phyloP scores from a whole-genome alignment of 1,140 invertebrate species.

The Fopius arisanus region DNA sequence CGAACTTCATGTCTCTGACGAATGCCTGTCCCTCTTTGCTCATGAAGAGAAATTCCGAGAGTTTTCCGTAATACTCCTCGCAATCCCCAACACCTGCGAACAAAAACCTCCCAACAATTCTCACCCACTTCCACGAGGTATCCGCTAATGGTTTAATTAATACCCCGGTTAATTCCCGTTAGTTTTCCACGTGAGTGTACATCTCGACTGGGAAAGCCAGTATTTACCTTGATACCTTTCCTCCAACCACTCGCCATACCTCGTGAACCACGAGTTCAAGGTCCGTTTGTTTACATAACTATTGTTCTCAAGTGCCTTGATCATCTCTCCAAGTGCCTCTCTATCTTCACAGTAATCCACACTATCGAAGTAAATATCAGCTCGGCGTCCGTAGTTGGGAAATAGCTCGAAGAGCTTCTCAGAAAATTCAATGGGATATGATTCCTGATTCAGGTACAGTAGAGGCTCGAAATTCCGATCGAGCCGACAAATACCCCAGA shows the following conservation, averaged over 20 bases:
- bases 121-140: neutral
- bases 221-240: slow-evolving; percentile 44
- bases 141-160: neutral
- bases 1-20: slow-evolving; percentile 61
- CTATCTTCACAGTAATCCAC: slow-evolving; percentile 58
- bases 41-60: slow-evolving; percentile 58
- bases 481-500: slow-evolving; percentile 63
- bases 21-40: slow-evolving; percentile 57
- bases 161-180: neutral
- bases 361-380: slow-evolving; percentile 62
- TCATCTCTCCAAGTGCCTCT: slow-evolving; percentile 44
- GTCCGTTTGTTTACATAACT: slow-evolving; percentile 57
- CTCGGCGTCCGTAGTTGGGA: slow-evolving; percentile 63
- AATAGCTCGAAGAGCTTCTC: slow-evolving; percentile 63
- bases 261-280: slow-evolving; percentile 58
- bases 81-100: slow-evolving; percentile 47
- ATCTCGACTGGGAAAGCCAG: neutral
- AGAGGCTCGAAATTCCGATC: slow-evolving; percentile 69
- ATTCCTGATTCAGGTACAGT: slow-evolving; percentile 67
- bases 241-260: slow-evolving; percentile 51
- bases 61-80: slow-evolving; percentile 53
- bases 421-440: slow-evolving; percentile 60
- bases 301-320: slow-evolving; percentile 46
- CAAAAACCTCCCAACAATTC: slow-evolving; percentile 2
- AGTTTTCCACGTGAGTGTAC: neutral